Conservation (phyloP, 2,888 invertebrate species). For the Epinotia brunnichana region DNA sequence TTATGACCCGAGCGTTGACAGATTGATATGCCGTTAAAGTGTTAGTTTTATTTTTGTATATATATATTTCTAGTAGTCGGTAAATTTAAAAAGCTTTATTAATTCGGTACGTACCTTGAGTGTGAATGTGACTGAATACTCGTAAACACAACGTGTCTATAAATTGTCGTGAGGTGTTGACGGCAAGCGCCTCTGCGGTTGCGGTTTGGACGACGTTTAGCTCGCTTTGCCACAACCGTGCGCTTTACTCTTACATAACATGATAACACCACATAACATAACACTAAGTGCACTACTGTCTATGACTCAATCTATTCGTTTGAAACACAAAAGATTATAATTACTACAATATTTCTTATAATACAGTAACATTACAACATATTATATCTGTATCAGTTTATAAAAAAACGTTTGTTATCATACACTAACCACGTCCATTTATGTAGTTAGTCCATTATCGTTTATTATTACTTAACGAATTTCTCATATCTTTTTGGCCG, state of each 20-base stretch:
- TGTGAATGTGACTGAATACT: constrained; percentile 1
- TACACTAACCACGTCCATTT: constrained; percentile 18
- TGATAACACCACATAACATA: background rate
- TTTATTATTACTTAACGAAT: constrained; percentile 33
- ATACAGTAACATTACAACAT: background rate
- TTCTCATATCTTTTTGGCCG: constrained; percentile 32
- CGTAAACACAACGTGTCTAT: constrained; percentile 14
- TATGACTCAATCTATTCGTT: constrained; percentile 16
- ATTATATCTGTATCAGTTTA: background rate
- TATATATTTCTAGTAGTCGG: background rate
- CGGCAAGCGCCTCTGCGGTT: constrained; percentile 42
- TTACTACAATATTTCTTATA: constrained; percentile 11
- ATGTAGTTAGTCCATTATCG: constrained; percentile 10
- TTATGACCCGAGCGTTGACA: background rate
- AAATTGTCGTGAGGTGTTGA: constrained; percentile 31
- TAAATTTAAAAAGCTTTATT: background rate
- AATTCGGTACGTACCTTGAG: constrained; percentile 16
- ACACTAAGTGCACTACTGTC: constrained; percentile 1
- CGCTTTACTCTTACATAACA: constrained; percentile 34
- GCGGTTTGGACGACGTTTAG: constrained; percentile 42
- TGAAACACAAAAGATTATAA: background rate
- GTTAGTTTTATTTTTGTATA: background rate
- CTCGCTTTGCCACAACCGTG: constrained; percentile 36
- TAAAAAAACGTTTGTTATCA: constrained; percentile 12
- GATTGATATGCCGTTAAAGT: constrained; percentile 14